Evolutionary conservation across 2,888 invertebrate species (phyloP), one percentile per base, ranked within the genome.

Genomic region (Polymixis flavicincta): DNA sequence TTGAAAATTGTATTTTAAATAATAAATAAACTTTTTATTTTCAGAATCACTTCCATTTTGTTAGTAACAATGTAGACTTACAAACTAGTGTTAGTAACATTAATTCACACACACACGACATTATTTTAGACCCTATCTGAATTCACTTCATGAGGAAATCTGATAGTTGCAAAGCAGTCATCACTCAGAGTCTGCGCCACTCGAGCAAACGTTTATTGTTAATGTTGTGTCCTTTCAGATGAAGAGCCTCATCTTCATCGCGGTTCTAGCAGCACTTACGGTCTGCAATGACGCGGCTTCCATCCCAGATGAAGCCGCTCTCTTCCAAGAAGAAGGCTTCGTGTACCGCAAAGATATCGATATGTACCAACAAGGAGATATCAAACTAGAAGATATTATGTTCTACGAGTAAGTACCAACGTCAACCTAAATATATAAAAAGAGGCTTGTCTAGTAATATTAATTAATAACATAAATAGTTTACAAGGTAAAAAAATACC

Each of bases 201-300:
- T 22, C 0, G 4, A 37, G 0, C 25, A 19, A n/a, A 6, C 3
- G 11, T 63, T 19, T 25, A 59, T 22, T 22, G 22, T 59, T 1
- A 14, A 57, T 42, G 5, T 42, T 8, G 9, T 64, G 0, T 4
- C 6, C 25, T 77, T 77, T 25, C 60, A 78, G 77, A 71, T 77
- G 77, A 78, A 71, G 32, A 71, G 50, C 32, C 8, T 61, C 17
- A 55, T 78, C 25, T 1, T 66, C 22, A 61, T 78, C 50, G 25
- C 66, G 0, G 66, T 71, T 28, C 42, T 77, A 28, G 55, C 77
- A 42, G 71, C 55, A 55, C 42, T 78, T 5, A 1, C 71, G 55
- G 54, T 25, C 8, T 54, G 50, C 71, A 48, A 65, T 55, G 60
- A 76, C 5, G 71, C 65, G 9, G 71, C 77, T 14, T 25, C 54